Evolutionary conservation across 2,113 vertebrate species (phyloP).

Genomic region (Rana temporaria): DNA sequence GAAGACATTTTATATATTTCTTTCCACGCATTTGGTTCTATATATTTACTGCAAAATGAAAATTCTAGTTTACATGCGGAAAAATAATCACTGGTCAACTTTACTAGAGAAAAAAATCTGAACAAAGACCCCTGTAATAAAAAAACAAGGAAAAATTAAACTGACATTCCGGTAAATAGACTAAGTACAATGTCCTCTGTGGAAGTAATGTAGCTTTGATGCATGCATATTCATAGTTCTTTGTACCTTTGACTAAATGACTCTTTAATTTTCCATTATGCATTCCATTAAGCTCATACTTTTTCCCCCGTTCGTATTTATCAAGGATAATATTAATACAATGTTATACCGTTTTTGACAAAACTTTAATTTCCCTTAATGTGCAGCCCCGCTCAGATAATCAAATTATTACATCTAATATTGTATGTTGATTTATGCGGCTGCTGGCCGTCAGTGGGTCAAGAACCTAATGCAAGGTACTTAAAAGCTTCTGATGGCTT

Average conservation of each 20-base stretch:
- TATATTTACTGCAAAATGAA: too few species aligned
- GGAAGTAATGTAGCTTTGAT: constrained; percentile 56
- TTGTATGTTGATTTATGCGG: constrained; percentile 75
- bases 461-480: constrained; percentile 67
- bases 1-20: too few species aligned
- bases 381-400: constrained; percentile 73
- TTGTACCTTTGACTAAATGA: constrained; percentile 57
- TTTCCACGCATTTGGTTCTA: too few species aligned
- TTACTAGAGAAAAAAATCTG: background rate
- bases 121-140: constrained; percentile 12
- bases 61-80: too few species aligned
- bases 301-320: constrained; percentile 69
- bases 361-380: constrained; percentile 77
- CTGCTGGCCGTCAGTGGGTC: constrained; percentile 74
- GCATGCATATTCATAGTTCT: constrained; percentile 54
- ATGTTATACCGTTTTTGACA: constrained; percentile 73
- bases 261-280: constrained; percentile 69
- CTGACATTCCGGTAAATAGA: constrained; percentile 20
- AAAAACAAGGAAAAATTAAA: constrained; percentile 6
- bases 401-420: constrained; percentile 75
- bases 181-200: constrained; percentile 47
- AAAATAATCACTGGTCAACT: too few species aligned
- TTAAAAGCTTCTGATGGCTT: constrained; percentile 40
- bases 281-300: constrained; percentile 61
- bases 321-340: constrained; percentile 74